phyloP scores from a whole-genome alignment of 2,888 invertebrate genomes.

The Ceramica pisi region DNA sequence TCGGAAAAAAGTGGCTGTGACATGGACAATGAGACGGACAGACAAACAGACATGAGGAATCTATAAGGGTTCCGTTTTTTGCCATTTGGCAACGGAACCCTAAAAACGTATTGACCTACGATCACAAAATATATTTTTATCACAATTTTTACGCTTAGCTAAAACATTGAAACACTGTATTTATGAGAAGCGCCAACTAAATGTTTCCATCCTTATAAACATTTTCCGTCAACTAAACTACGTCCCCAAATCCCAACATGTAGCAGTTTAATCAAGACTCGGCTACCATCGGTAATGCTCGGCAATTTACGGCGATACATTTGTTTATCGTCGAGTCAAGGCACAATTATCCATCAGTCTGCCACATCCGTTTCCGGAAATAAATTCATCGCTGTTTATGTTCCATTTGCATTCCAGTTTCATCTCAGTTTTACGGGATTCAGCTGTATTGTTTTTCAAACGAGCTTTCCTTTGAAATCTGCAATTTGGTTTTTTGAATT shows the following conservation, averaged over 20 bases:
- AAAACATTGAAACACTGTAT: background rate
- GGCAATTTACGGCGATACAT: slow-evolving; percentile 30
- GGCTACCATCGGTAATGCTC: slow-evolving; percentile 25
- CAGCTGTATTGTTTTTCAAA: slow-evolving; percentile 42
- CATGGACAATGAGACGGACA: too few species aligned
- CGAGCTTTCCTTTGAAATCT: slow-evolving; percentile 51
- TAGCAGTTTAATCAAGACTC: slow-evolving; percentile 25
- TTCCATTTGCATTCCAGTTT: slow-evolving; percentile 43
- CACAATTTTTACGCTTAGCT: too few species aligned
- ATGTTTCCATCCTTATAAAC: slow-evolving; percentile 4
- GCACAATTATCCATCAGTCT: slow-evolving; percentile 50
- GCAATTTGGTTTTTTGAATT: slow-evolving; percentile 23
- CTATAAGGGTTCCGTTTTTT: too few species aligned
- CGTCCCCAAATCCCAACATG: slow-evolving; percentile 1
- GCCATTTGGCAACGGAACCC: too few species aligned
- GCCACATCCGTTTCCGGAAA: slow-evolving; percentile 37
- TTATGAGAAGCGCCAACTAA: too few species aligned
- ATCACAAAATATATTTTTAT: background rate
- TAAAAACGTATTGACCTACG: too few species aligned
- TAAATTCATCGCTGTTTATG: slow-evolving; percentile 56
- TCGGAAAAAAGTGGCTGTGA: too few species aligned
- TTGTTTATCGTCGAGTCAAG: slow-evolving; percentile 37
- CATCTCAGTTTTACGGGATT: slow-evolving; percentile 46
- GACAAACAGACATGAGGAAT: too few species aligned
- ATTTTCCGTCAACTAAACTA: background rate